Percentiles rank a stretch among this genome's conserved stretches.
phyloP scores from a whole-genome alignment of 2,888 invertebrate species.

The Leptinotarsa rubiginosa region DNA sequence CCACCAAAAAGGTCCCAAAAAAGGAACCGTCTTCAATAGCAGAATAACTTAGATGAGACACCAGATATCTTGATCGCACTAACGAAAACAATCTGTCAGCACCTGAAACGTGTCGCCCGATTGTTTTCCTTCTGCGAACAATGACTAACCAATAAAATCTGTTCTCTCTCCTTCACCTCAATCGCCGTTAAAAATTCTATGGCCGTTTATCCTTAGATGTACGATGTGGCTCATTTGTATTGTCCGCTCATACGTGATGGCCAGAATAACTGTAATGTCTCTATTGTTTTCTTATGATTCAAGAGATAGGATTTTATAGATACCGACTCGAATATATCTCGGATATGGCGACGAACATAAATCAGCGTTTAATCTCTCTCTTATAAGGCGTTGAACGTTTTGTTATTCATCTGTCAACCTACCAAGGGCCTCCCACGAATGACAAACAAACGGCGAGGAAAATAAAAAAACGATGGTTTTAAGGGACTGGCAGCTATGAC shows the following conservation, averaged over 20 bases:
- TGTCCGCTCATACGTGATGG: conserved; percentile 52
- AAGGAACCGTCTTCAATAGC: too few species aligned
- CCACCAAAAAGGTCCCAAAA: too few species aligned
- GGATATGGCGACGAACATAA: conserved; percentile 22
- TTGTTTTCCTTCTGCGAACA: conserved; percentile 1
- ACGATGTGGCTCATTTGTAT: conserved; percentile 36
- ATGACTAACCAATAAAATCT: neutral
- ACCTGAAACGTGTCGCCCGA: neutral
- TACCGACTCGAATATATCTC: conserved; percentile 27
- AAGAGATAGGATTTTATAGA: conserved; percentile 42
- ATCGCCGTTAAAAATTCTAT: conserved; percentile 2
- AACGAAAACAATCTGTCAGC: neutral
- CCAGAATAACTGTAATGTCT: conserved; percentile 53
- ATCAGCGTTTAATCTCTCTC: conserved; percentile 9
- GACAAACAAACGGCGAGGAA: neutral
- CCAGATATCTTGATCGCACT: neutral
- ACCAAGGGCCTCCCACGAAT: conserved; percentile 26
- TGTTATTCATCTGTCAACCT: conserved; percentile 15
- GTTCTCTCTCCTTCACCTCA: neutral
- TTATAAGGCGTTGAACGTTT: neutral
- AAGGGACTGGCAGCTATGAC: too few species aligned
- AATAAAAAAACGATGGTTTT: neutral
- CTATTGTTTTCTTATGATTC: conserved; percentile 49
- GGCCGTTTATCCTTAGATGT: conserved; percentile 2
- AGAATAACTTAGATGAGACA: neutral